Conservation (phyloP, 2,797 vertebrate species). For the Oryzias dopingdopingensis region DNA sequence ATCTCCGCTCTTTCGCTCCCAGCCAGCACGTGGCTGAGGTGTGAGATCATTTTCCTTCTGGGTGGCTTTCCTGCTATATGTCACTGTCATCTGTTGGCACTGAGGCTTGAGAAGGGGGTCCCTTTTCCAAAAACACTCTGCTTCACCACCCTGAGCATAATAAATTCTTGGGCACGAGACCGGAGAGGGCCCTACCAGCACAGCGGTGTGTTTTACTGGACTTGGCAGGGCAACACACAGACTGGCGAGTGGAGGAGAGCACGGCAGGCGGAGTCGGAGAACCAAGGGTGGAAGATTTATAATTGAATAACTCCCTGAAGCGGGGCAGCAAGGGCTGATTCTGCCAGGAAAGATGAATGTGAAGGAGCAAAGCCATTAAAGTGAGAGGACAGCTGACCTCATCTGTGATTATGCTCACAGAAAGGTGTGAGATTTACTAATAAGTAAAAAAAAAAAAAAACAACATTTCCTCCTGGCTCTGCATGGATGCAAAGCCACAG, state of each 20-base stretch:
- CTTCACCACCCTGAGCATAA: slow-evolving; percentile 62
- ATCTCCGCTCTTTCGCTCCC: slow-evolving; percentile 54
- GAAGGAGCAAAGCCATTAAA: slow-evolving; percentile 62
- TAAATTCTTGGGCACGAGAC: slow-evolving; percentile 72
- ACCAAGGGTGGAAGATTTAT: slow-evolving; percentile 72
- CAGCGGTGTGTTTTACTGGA: slow-evolving; percentile 65
- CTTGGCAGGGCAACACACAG: slow-evolving; percentile 60
- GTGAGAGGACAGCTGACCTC: slow-evolving; percentile 52
- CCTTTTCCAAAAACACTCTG: slow-evolving; percentile 61
- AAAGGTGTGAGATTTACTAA: slow-evolving; percentile 62
- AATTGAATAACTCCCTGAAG: slow-evolving; percentile 75
- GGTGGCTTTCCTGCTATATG: slow-evolving; percentile 83
- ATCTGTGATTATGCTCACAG: slow-evolving; percentile 41
- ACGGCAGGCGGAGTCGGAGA: slow-evolving; percentile 15
- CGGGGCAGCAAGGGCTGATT: slow-evolving; percentile 59
- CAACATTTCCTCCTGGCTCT: slow-evolving; percentile 23
- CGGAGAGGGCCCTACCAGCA: slow-evolving; percentile 46
- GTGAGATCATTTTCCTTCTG: slow-evolving; percentile 82
- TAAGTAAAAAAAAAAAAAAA: slow-evolving; percentile 51
- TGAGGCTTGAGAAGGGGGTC: slow-evolving; percentile 67
- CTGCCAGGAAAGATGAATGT: slow-evolving; percentile 75
- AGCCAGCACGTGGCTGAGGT: slow-evolving; percentile 71
- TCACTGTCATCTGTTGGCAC: slow-evolving; percentile 81
- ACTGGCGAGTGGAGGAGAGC: slow-evolving; percentile 53
- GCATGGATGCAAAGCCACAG: neutral